Evolutionary conservation across 2,888 invertebrate species (phyloP).

Genomic region (Diabrotica balteata): DNA sequence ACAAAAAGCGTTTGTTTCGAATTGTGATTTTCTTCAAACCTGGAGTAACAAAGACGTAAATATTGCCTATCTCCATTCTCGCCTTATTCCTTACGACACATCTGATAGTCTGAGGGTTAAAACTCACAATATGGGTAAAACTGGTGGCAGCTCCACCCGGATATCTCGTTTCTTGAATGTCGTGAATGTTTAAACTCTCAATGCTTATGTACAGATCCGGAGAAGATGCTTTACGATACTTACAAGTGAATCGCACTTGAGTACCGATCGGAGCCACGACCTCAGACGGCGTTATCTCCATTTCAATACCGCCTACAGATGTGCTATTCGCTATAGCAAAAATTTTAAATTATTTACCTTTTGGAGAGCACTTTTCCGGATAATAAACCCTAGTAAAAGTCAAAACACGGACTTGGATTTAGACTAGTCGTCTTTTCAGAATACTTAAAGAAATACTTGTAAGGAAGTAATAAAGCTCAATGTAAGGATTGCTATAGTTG

Average conservation of each 20-base stretch:
- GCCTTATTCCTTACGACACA: slow-evolving; percentile 41
- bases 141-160: slow-evolving; percentile 39
- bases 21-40: slow-evolving; percentile 44
- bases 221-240: slow-evolving; percentile 57
- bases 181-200: slow-evolving; percentile 39
- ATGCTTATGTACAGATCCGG: slow-evolving; percentile 39
- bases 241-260: slow-evolving; percentile 61
- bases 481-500: too few relatives aligned
- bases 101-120: slow-evolving; percentile 40
- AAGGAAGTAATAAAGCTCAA: too few relatives aligned
- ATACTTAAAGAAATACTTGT: too few relatives aligned
- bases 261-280: slow-evolving; percentile 57
- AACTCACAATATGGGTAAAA: slow-evolving; percentile 55
- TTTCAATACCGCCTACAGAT: slow-evolving; percentile 38
- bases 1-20: slow-evolving; percentile 40
- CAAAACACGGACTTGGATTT: too few relatives aligned
- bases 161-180: slow-evolving; percentile 32
- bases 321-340: slow-evolving; percentile 25
- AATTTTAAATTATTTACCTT: background rate
- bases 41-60: slow-evolving; percentile 41
- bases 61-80: slow-evolving; percentile 37
- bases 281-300: slow-evolving; percentile 63
- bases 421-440: too few relatives aligned
- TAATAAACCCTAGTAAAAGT: too few relatives aligned
- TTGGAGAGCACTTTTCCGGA: too few relatives aligned